Conservation (phyloP, 1,140 invertebrate species). For the Dysdera silvatica region DNA sequence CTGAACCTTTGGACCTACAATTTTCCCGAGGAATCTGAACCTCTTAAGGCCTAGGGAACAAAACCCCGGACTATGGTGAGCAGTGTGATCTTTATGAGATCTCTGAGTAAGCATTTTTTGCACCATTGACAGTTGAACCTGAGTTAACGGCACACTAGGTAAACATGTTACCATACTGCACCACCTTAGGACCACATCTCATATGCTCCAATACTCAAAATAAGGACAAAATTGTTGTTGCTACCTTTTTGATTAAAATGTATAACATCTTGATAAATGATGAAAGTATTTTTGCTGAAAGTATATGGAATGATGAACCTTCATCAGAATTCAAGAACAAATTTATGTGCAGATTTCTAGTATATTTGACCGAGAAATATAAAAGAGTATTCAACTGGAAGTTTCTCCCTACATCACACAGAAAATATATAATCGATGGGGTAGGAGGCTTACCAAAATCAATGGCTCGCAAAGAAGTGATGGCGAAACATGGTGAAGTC, state of each 20-base stretch:
- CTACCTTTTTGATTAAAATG: not conserved
- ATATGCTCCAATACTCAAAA: not conserved
- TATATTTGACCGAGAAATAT: not conserved
- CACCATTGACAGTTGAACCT: no score
- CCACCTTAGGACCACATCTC: no score
- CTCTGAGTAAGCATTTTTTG: no score
- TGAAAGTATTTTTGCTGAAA: not conserved
- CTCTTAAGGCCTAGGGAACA: no score
- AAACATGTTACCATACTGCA: no score
- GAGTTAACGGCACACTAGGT: no score
- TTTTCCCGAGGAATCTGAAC: no score
- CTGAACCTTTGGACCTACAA: no score
- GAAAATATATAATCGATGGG: conserved; percentile 3
- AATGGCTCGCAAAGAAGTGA: not conserved
- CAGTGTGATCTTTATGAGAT: no score
- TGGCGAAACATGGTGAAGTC: not conserved
- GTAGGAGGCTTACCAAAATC: not conserved
- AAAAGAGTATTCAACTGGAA: not conserved
- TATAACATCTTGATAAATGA: not conserved
- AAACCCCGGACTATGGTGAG: no score
- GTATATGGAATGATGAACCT: conserved; percentile 4
- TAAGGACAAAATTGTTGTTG: not conserved
- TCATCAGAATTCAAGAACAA: conserved; percentile 7
- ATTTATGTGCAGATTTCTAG: not conserved
- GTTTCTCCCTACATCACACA: not conserved